Evolutionary conservation across 2,888 invertebrate genomes (phyloP).

Genomic region (Neoascia interrupta): DNA sequence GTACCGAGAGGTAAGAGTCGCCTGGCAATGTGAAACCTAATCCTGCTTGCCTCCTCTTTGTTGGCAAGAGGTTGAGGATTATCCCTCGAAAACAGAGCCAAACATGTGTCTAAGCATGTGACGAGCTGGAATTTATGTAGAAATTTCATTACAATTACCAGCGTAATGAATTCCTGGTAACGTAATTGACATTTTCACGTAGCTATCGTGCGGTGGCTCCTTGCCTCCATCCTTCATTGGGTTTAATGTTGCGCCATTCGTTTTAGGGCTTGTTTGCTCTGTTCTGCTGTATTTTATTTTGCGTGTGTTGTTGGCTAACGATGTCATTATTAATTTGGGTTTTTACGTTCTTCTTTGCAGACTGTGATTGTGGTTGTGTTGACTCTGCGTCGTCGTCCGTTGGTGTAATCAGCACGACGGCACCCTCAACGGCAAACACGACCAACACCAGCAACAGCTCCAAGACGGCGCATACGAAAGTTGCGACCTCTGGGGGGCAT

Average conservation of each 20-base stretch:
- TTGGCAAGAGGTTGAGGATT: constrained; percentile 21
- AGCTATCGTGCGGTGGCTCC: background rate
- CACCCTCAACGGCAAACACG: constrained; percentile 72
- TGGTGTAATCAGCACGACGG: constrained; percentile 69
- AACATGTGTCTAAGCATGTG: constrained; percentile 28
- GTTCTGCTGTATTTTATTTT: background rate
- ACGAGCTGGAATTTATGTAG: constrained; percentile 7
- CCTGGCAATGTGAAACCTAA: constrained; percentile 47
- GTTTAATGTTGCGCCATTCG: background rate
- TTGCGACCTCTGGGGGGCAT: constrained; percentile 80
- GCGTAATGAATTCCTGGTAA: constrained; percentile 34
- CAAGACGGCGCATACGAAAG: constrained; percentile 80
- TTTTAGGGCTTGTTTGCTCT: background rate
- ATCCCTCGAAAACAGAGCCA: constrained; percentile 32
- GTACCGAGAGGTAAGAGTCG: constrained; percentile 32
- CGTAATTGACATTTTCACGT: too few relatives aligned
- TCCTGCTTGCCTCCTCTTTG: background rate
- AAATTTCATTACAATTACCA: constrained; percentile 31
- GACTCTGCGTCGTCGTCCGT: constrained; percentile 73
- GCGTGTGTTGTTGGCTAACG: constrained; percentile 1
- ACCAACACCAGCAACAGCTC: constrained; percentile 75
- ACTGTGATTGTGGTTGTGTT: constrained; percentile 80
- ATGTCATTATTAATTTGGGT: constrained; percentile 7
- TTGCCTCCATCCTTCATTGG: background rate
- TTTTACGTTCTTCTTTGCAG: constrained; percentile 63